A percentile compares a stretch with the other conserved stretches of the same genome.
Evolutionary conservation across 2,113 vertebrate genomes (phyloP).

Genomic region (Rhegmatorhina hoffmannsi): DNA sequence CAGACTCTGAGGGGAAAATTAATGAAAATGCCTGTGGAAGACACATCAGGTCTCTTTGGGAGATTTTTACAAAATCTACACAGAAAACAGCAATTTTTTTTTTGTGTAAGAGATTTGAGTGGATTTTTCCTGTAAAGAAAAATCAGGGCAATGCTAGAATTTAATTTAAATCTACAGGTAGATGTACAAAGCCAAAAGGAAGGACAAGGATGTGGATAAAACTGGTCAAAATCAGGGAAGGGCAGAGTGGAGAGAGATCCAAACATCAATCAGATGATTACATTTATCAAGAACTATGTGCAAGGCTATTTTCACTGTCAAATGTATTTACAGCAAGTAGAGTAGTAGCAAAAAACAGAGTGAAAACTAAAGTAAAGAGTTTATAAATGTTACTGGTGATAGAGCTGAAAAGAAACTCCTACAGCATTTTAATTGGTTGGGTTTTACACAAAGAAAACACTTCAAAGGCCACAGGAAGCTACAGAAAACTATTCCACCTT

Average conservation of each 20-base stretch:
- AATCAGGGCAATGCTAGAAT: neutral
- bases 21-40: neutral
- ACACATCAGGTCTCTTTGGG: neutral
- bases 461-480: neutral
- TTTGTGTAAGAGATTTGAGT: neutral
- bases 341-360: neutral
- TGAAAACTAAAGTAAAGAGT: neutral
- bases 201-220: neutral
- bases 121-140: neutral
- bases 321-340: neutral
- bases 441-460: neutral
- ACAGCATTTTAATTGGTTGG: accelerated
- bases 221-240: neutral
- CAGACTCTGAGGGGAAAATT: neutral
- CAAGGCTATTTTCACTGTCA: neutral
- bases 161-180: neutral
- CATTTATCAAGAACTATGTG: neutral
- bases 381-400: neutral
- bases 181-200: neutral
- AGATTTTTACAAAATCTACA: neutral
- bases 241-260: neutral
- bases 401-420: neutral
- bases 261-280: neutral
- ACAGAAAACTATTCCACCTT: neutral
- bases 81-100: neutral